A percentile compares a stretch with the other conserved stretches of the same genome.
Conservation (phyloP, 1,140 invertebrate species). For the Caenorhabditis briggsae region DNA sequence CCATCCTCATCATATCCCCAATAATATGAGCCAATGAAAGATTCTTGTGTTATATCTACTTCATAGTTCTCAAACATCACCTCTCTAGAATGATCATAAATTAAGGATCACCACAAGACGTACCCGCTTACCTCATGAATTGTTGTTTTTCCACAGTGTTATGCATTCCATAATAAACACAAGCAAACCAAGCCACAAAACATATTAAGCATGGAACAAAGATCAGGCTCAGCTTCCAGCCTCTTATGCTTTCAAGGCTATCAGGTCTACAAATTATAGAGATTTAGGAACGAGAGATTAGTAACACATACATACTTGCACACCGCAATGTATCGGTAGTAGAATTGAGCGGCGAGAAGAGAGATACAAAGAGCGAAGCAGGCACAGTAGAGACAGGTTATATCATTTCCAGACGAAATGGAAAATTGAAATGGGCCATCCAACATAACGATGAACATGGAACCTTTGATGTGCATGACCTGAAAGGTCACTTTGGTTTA, state of each 20-base stretch:
- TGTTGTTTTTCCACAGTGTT: slow-evolving; percentile 11
- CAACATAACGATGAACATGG: slow-evolving; percentile 8
- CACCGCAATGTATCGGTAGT: neutral
- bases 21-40: neutral
- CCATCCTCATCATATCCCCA: neutral
- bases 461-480: slow-evolving; percentile 10
- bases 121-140: neutral
- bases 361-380: neutral
- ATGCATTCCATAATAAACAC: slow-evolving; percentile 3
- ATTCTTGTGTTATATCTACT: neutral
- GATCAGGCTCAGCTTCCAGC: neutral
- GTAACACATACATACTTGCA: neutral
- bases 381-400: neutral
- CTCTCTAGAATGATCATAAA: neutral
- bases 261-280: neutral
- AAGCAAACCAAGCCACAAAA: neutral
- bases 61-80: slow-evolving; percentile 23
- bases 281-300: neutral
- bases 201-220: neutral
- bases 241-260: neutral
- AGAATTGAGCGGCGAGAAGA: neutral
- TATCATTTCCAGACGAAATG: neutral
- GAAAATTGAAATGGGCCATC: neutral
- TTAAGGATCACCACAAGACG: neutral
- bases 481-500: too few relatives aligned